Conservation (phyloP, 2,113 vertebrate species). For the Odontesthes bonariensis region DNA sequence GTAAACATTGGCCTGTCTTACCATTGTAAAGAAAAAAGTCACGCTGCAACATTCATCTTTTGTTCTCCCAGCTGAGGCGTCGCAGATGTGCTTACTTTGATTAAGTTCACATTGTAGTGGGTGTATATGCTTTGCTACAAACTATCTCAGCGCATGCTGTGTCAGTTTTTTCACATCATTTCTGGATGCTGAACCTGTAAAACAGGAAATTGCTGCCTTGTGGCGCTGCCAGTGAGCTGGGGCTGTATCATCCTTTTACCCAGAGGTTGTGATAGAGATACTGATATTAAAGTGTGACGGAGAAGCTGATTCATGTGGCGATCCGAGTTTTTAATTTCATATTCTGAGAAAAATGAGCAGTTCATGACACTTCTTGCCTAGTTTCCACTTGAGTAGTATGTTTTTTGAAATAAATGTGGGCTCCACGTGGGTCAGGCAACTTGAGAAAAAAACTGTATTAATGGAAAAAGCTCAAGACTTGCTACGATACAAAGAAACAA, state of each 20-base stretch:
- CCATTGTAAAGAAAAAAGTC: neutral
- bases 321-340: neutral
- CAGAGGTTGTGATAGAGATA: neutral
- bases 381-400: neutral
- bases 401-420: neutral
- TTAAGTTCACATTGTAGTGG: neutral
- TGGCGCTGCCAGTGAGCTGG: neutral
- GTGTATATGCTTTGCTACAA: neutral
- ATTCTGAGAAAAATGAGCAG: neutral
- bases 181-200: neutral
- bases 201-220: neutral
- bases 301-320: neutral
- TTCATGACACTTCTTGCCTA: too few relatives aligned
- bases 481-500: neutral
- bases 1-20: neutral
- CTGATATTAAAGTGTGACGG: neutral
- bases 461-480: neutral
- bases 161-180: constrained; percentile 1
- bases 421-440: too few relatives aligned
- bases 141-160: neutral
- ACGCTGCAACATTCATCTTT: neutral
- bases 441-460: too few relatives aligned
- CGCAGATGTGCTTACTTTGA: neutral
- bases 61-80: neutral
- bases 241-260: neutral